Evolutionary conservation across 2,113 vertebrate genomes (phyloP), one percentile per base, ranked within the genome.

Genomic region (Psilopogon haemacephalus): DNA sequence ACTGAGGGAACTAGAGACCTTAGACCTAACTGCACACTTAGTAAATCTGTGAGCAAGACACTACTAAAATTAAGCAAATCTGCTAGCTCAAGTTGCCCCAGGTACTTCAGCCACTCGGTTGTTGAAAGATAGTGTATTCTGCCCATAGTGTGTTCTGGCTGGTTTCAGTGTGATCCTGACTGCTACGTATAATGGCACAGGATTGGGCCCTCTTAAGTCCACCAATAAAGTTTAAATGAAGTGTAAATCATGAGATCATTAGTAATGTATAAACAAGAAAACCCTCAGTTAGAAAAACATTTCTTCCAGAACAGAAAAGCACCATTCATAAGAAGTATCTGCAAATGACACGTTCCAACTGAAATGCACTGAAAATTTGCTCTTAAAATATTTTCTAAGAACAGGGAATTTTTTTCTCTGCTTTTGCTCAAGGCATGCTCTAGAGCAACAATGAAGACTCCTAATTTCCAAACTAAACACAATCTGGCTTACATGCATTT

Each of bases 331-430:
- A 65, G 35, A 86, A 69, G 20, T 12, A 46, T 1, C 33, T 73
- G n/a, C 50, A 77, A 86, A 46, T 6, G 32, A 15, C 26, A 58
- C 40, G 62, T 28, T 38, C 62, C 37, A 82, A 21, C 5, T 0
- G 1, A 84, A 74, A 88, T 2, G 4, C 16, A 48, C 28, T 20
- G 21, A 77, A 60, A 46, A n/a, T 10, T 23, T 69, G 13, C 9
- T 63, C 27, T 56, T 81, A 40, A 40, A 73, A 32, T 35, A 26
- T 15, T 16, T 21, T 38, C 28, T 13, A 60, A 60, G 24, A 80
- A 54, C 14, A 3, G 0, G 0, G 24, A n/a, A n/a, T 48, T 7
- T 20, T 28, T 17, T 5, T 6, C 12, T 59, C 35, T 28, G 12
- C 23, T 62, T 40, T 52, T 37, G 6, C 30, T 74, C 52, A 58